A percentile compares a stretch with the other conserved stretches of the same genome.
These are phyloP conservation scores for Electrophaes corylata DNA, from an alignment of 2,888 invertebrate genomes.

Conservation along the genomic window DNA sequence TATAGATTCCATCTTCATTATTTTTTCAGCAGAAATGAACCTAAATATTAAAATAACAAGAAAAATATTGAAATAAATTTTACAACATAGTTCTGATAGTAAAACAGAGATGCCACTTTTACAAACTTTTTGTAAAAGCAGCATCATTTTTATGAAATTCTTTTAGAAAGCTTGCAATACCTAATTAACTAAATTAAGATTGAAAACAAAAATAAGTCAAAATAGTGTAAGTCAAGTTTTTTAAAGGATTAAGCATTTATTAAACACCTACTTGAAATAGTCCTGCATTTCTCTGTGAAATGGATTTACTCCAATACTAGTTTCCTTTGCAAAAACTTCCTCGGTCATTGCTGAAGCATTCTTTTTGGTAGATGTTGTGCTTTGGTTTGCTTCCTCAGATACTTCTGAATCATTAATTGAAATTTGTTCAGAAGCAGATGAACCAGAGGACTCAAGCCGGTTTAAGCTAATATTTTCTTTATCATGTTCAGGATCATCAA, in stretches of 20 bases:
- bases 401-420: slow-evolving; percentile 55
- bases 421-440: slow-evolving; percentile 56
- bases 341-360: slow-evolving; percentile 45
- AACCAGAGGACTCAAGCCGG: slow-evolving; percentile 51
- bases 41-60: slow-evolving; percentile 13
- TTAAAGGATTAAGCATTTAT: not conserved
- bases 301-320: slow-evolving; percentile 39
- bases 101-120: slow-evolving; percentile 32
- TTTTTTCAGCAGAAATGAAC: slow-evolving; percentile 57
- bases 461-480: slow-evolving; percentile 35
- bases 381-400: slow-evolving; percentile 41
- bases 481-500: slow-evolving; percentile 41
- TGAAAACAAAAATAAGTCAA: no score
- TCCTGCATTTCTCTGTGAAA: slow-evolving; percentile 64
- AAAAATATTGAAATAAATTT: not conserved
- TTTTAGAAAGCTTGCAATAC: no score
- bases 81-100: slow-evolving; percentile 7
- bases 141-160: no score
- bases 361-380: slow-evolving; percentile 37
- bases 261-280: slow-evolving; percentile 57
- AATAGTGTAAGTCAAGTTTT: no score
- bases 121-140: not conserved
- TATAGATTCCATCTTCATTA: slow-evolving; percentile 70
- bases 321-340: slow-evolving; percentile 18
- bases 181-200: no score